These are phyloP conservation scores for Drosophila multiciliata DNA, from an alignment of 2,888 invertebrate genomes.

Conservation along the genomic window DNA sequence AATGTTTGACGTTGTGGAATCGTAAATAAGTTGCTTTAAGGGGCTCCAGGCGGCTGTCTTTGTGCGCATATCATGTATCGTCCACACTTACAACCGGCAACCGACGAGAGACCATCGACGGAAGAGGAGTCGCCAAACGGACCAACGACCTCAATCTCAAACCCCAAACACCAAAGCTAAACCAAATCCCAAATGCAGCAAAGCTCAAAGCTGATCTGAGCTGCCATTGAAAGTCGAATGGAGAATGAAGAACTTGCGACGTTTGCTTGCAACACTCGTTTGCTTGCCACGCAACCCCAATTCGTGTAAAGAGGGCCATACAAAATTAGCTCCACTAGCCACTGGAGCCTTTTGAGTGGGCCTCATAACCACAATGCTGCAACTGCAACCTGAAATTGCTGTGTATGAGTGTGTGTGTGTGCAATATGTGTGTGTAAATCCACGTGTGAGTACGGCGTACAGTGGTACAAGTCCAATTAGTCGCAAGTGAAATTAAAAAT, in stretches of 20 bases:
- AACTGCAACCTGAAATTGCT: conserved; percentile 28
- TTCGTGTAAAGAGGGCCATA: conserved; percentile 47
- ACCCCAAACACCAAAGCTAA: conserved; percentile 41
- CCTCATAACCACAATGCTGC: conserved; percentile 62
- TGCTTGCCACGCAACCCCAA: conserved; percentile 58
- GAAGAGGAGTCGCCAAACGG: conserved; percentile 10
- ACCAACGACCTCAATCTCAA: conserved; percentile 54
- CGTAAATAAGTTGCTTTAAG: conserved; percentile 31
- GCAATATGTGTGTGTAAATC: conserved; percentile 38
- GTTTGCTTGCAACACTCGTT: conserved; percentile 5
- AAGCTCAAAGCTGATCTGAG: conserved; percentile 35
- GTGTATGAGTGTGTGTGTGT: conserved; percentile 14
- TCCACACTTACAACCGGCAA: conserved; percentile 42
- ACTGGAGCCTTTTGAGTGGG: conserved; percentile 65
- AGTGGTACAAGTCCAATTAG: conserved; percentile 27
- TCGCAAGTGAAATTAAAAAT: background rate
- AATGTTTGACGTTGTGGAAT: conserved; percentile 10
- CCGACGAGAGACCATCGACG: conserved; percentile 9
- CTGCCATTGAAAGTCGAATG: conserved; percentile 58
- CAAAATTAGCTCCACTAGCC: conserved; percentile 74
- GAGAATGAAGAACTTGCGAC: conserved; percentile 34
- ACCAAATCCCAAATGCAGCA: conserved; percentile 33
- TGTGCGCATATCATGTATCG: conserved; percentile 68
- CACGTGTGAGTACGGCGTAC: conserved; percentile 50
- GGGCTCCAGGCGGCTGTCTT: conserved; percentile 44